Evolutionary conservation across 2,888 invertebrate species (phyloP).

Genomic region (Microchrysa polita): DNA sequence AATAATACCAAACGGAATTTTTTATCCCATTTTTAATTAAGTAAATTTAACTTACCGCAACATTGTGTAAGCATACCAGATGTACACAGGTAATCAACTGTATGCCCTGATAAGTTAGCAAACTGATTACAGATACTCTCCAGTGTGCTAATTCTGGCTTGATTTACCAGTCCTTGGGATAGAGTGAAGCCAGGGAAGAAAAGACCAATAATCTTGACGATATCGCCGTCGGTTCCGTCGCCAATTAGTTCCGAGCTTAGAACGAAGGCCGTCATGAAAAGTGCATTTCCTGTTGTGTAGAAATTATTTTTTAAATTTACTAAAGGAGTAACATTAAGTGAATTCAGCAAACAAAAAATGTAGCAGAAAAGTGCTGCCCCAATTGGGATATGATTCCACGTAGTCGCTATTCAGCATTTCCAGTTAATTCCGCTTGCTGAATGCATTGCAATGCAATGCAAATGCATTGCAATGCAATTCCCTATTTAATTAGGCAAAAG

Average conservation of each 20-base stretch:
- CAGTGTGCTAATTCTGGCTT: constrained; percentile 14
- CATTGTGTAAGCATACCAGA: constrained; percentile 29
- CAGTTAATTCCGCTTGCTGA: no score
- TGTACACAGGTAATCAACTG: constrained; percentile 46
- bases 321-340: no score
- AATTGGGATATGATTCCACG: no score
- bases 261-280: constrained; percentile 75
- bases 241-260: constrained; percentile 71
- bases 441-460: no score
- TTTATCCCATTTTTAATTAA: no score
- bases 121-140: neutral
- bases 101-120: neutral
- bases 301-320: no score
- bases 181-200: constrained; percentile 77
- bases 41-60: constrained; percentile 14
- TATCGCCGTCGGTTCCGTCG: constrained; percentile 53
- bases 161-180: constrained; percentile 64
- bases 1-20: no score
- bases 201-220: constrained; percentile 74
- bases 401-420: no score
- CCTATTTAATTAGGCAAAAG: no score
- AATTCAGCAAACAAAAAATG: no score
- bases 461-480: no score
- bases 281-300: constrained; percentile 78
- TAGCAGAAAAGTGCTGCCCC: no score